Evolutionary conservation across 2,113 vertebrate genomes (phyloP).

Genomic region (Lamprotornis superbus): DNA sequence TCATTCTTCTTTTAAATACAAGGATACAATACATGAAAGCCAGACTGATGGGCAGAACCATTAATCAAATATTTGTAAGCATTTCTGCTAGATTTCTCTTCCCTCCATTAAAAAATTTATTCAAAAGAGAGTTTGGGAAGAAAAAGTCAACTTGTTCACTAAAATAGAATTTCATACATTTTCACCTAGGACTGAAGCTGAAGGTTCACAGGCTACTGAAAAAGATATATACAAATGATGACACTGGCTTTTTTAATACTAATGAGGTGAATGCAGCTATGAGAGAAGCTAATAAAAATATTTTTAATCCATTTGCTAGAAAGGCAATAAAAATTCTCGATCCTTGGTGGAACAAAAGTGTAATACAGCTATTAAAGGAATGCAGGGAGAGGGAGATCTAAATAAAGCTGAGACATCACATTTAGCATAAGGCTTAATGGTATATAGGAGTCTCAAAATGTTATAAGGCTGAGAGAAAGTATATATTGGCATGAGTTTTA

Average conservation of each 20-base stretch:
- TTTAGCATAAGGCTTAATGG: slow-evolving; percentile 10
- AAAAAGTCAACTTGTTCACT: neutral
- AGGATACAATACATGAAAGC: neutral
- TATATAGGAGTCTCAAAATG: neutral
- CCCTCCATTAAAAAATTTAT: neutral
- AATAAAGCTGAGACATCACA: neutral
- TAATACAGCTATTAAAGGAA: neutral
- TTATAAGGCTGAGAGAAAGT: neutral
- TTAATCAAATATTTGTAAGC: neutral
- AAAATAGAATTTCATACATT: neutral
- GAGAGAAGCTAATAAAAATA: slow-evolving; percentile 17
- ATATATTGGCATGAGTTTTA: slow-evolving; percentile 2
- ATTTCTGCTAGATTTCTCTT: neutral
- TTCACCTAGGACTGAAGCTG: neutral
- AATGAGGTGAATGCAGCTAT: neutral
- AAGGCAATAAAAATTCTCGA: slow-evolving; percentile 11
- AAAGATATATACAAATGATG: neutral
- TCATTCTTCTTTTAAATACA: neutral
- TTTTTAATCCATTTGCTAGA: slow-evolving; percentile 14
- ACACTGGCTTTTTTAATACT: neutral
- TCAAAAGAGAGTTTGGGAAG: neutral
- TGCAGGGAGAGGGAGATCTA: neutral
- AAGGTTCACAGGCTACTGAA: neutral
- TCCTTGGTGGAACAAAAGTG: slow-evolving; percentile 21
- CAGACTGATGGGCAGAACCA: neutral